Evolutionary conservation across 2,113 vertebrate species (phyloP), one percentile per base, ranked within the genome.

Genomic region (Dasyprocta punctata): DNA sequence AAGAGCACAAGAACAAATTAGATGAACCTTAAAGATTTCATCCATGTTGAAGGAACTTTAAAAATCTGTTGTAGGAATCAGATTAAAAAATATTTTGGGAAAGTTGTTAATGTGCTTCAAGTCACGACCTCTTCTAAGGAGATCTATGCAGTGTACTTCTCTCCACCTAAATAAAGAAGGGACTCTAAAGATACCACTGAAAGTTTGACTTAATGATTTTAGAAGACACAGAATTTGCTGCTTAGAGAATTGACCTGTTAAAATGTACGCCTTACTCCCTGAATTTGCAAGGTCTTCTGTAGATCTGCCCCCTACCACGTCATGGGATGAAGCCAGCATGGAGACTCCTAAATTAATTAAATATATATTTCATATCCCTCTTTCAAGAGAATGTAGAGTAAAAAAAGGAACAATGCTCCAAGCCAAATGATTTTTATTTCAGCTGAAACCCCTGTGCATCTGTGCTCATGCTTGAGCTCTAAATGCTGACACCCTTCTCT

Each of bases 391-490:
- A 69, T 8, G 1, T 6, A 16, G 36, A 60, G 30, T 85, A 47
- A 86, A 96, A 81, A 60, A 63, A n/a, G 11, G 17, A 67, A 20
- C 36, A 44, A 78, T 81, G 24, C 49, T 75, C 80, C 54, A 44
- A 80, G 67, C n/a, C 12, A 75, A 56, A 83, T 80, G 75, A 26
- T 61, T 80, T 92, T 95, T 71, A 95, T 47, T 65, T 86, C 19
- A 41, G 5, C 26, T 49, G 60, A 86, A 67, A n/a, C 22, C 3
- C 16, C 17, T 56, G 11, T 4, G 2, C 2, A n/a, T 89, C 28
- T 86, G 0, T 83, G 71, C 16, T 63, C 10, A 91, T 52, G 28
- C 5, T 28, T 47, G n/a, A 67, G 5, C 2, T 77, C 44, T 63
- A n/a, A 71, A 47, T 71, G 33, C 28, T 69, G 36, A 69, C 13